Percentiles rank a stretch among this genome's conserved stretches.
Evolutionary conservation across 2,888 invertebrate species (phyloP).

Genomic region (Polia nebulosa): DNA sequence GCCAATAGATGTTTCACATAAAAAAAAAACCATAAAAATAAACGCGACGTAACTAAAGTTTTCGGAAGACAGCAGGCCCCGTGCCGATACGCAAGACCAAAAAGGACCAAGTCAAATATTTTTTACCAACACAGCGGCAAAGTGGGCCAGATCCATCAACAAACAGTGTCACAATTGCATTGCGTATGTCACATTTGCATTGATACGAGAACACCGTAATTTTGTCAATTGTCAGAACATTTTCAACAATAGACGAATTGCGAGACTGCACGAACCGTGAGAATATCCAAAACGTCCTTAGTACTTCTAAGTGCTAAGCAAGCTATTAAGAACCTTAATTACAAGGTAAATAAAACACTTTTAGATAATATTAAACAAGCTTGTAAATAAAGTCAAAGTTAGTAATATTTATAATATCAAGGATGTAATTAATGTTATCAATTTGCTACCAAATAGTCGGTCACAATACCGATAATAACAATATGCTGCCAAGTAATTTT

Average conservation of each 20-base stretch:
- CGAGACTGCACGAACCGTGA: constrained; percentile 4
- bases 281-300: constrained; percentile 3
- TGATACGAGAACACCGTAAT: constrained; percentile 20
- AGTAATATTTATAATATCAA: constrained; percentile 47
- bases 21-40: too few relatives aligned
- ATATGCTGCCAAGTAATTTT: constrained; percentile 22
- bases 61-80: too few relatives aligned
- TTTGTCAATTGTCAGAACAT: constrained; percentile 37
- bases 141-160: constrained; percentile 13
- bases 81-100: too few relatives aligned
- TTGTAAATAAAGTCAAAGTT: constrained; percentile 20
- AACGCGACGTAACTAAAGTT: too few relatives aligned
- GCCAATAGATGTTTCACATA: too few relatives aligned
- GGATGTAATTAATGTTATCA: constrained; percentile 51
- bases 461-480: constrained; percentile 29
- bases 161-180: constrained; percentile 27
- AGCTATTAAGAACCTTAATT: constrained; percentile 24
- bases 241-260: constrained; percentile 25
- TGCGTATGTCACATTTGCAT: constrained; percentile 32
- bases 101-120: not conserved
- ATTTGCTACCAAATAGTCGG: constrained; percentile 37
- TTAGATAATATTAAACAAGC: constrained; percentile 10
- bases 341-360: constrained; percentile 4
- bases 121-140: not conserved
- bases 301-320: not conserved